A percentile compares a stretch with the other conserved stretches of the same genome.
phyloP scores from a whole-genome alignment of 2,888 invertebrate species.

The Dugesia japonica region DNA sequence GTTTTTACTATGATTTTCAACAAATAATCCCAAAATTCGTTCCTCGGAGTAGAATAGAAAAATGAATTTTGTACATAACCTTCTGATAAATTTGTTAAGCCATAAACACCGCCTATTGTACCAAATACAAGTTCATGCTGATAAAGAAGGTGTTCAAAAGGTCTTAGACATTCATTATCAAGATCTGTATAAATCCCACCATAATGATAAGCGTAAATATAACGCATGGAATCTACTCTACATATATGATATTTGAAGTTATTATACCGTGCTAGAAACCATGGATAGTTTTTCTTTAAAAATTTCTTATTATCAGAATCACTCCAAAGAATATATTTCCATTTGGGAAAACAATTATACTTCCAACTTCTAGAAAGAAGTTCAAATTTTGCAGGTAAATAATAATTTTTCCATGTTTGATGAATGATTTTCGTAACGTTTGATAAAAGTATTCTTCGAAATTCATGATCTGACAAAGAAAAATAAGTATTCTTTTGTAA shows the following conservation, averaged over 20 bases:
- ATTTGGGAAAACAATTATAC: slow-evolving; percentile 38
- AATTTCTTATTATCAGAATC: slow-evolving; percentile 40
- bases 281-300: slow-evolving; percentile 40
- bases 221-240: slow-evolving; percentile 39
- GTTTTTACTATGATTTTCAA: background rate
- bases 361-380: background rate
- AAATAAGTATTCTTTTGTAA: too few species aligned
- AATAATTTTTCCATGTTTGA: slow-evolving; percentile 13
- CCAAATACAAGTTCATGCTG: background rate
- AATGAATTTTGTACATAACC: slow-evolving; percentile 10
- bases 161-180: slow-evolving; percentile 17
- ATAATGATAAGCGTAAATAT: slow-evolving; percentile 28
- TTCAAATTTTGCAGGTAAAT: slow-evolving; percentile 10
- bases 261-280: slow-evolving; percentile 39
- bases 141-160: background rate
- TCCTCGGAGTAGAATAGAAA: background rate
- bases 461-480: too few species aligned
- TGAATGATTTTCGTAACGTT: slow-evolving; percentile 20
- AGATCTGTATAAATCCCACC: slow-evolving; percentile 30
- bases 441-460: background rate
- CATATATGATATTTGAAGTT: slow-evolving; percentile 40
- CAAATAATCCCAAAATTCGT: background rate
- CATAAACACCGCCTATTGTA: background rate
- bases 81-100: background rate
- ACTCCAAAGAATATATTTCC: slow-evolving; percentile 46